A percentile compares a stretch with the other conserved stretches of the same genome.
These are phyloP conservation scores for Mionectes olivaceus DNA, from an alignment of 2,797 vertebrate species.

Conservation along the genomic window DNA sequence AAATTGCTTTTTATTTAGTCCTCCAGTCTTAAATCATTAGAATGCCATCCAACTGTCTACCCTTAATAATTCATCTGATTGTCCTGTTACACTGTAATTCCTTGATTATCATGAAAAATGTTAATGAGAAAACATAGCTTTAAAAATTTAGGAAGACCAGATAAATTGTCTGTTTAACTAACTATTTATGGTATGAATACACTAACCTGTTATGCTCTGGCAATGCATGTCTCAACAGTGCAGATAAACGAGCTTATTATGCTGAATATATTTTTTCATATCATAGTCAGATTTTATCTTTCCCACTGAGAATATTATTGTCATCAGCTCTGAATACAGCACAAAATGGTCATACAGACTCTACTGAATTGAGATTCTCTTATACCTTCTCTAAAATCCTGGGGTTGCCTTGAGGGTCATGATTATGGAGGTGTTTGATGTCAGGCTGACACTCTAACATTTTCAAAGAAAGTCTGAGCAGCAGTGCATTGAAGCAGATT, in stretches of 20 bases:
- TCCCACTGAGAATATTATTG: neutral
- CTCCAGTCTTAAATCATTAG: neutral
- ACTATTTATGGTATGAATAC: neutral
- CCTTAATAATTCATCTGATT: neutral
- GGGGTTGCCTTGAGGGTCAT: neutral
- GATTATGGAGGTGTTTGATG: neutral
- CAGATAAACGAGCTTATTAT: neutral
- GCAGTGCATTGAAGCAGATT: neutral
- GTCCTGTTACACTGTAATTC: neutral
- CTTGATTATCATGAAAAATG: neutral
- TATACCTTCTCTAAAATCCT: neutral
- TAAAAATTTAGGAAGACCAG: neutral
- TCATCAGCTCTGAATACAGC: neutral
- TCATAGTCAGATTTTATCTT: conserved; percentile 1
- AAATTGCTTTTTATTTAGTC: neutral
- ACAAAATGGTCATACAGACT: neutral
- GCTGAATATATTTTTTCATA: neutral
- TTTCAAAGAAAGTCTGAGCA: neutral
- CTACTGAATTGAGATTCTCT: too few species aligned
- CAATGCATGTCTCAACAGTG: neutral
- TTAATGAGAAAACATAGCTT: neutral
- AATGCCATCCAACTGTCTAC: neutral
- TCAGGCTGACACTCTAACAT: neutral
- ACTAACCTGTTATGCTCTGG: neutral
- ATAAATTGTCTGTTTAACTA: neutral